Base-by-base conservation (phyloP, 1,140 invertebrate species). In the Teleopsis dalmanni region DNA sequence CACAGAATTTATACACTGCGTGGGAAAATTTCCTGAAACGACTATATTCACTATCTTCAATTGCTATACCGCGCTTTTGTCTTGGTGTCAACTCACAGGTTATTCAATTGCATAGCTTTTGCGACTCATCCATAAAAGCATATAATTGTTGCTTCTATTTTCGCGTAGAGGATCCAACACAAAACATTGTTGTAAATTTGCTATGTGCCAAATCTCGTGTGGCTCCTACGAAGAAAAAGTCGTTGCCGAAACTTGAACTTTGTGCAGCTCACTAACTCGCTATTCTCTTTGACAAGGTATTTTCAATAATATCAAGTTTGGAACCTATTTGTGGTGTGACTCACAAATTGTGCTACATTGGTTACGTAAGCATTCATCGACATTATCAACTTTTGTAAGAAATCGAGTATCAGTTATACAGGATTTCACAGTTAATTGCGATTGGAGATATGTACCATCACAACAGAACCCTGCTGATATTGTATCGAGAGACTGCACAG, bases 371-470 rank as follows among this genome's bases (percentile, higher is more conserved):
- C 49, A 51, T 27, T 45, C 49, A 6, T 35, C 14, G 4, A 42
- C 22, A 31, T 53, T 49, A 10, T 58, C 59, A 27, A 56, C 54
- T 14, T 62, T 54, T 46, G 37, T 57, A 25, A n/a, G n/a, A n/a
- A n/a, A n/a, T n/a, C n/a, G n/a, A n/a, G 48, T 64, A 1, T 33
- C 43, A 4, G 45, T 49, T 14, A 64, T 62, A 16, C 57, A 57
- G 26, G 46, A 54, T 11, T 19, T 50, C 0, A 57, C 55, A 4
- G 14, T 27, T 21, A 19, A 33, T 25, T 23, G 46, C 7, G 26
- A 56, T 29, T 65, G 58, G 62, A 9, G 47, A 16, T 50, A 69
- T 48, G 55, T 61, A 4, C 42, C 50, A 7, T 41, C 53, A 10
- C n/a, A 49, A 22, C 9, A 45, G 13, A 64, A 63, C 44, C 56